Conservation (phyloP, 2,113 vertebrate species). For the Bos taurus region DNA sequence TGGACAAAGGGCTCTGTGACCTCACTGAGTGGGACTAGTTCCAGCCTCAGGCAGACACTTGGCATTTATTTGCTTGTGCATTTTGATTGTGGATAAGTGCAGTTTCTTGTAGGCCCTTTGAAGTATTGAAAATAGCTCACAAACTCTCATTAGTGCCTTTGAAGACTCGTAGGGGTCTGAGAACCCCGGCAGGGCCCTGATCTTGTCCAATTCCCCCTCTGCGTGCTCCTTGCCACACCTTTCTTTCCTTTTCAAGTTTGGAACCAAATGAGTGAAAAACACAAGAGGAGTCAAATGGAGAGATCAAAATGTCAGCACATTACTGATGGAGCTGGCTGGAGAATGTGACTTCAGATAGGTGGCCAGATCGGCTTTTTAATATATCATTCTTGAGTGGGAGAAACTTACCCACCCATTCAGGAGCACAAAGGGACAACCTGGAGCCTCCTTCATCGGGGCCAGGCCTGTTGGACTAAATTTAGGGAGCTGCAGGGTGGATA, state of each 20-base stretch:
- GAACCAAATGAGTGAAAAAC: background rate
- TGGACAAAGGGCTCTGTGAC: conserved; percentile 25
- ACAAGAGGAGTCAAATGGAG: background rate
- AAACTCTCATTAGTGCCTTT: background rate
- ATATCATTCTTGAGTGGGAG: background rate
- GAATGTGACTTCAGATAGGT: background rate
- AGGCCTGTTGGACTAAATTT: background rate
- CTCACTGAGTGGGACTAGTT: conserved; percentile 43
- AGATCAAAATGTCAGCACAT: background rate
- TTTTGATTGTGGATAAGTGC: conserved; percentile 36
- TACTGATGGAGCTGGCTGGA: background rate
- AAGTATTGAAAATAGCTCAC: conserved; percentile 36
- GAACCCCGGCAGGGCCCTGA: background rate
- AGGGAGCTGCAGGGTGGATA: background rate
- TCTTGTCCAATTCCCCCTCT: background rate
- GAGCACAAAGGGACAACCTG: background rate
- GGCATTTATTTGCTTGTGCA: conserved; percentile 24
- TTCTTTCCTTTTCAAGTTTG: background rate
- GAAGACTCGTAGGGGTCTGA: background rate
- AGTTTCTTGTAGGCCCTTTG: conserved; percentile 35
- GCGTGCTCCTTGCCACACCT: accelerated
- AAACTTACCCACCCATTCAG: background rate
- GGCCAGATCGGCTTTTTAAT: background rate
- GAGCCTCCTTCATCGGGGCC: background rate
- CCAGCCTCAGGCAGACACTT: conserved; percentile 45